Evolutionary conservation across 2,797 vertebrate genomes (phyloP), one percentile per base, ranked within the genome.

Genomic region (Poecilia velifera): DNA sequence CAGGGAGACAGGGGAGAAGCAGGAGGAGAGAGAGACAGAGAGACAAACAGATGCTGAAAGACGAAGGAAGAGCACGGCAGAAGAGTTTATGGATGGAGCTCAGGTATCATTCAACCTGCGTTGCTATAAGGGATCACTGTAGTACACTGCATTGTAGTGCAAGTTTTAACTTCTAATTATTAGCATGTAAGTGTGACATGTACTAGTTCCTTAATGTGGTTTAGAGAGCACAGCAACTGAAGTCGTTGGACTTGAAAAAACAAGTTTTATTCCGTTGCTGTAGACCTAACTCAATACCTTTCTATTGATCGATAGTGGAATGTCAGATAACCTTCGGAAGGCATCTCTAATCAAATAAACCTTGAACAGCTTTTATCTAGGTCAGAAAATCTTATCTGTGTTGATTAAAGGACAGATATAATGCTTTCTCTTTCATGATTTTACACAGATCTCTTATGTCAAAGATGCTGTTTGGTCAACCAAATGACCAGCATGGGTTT

Each of bases 61-160:
- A 82, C 22, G 51, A 68, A 71, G 62, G 74, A 46, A 62, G 73
- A 72, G 41, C 57, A 70, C 43, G 43, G 47, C 31, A 82, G 66
- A 74, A 81, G 49, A 36, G 49, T 75, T 75, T 49, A 43, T 86
- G 64, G 83, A 83, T 68, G 64, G 16, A 22, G 34, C 73, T 82
- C 77, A 80, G 81, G 57, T 84, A 85, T 82, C 88, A 79, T 79
- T 88, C 75, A 86, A 6, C 51, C 73, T 49, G 46, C 66, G 46
- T 76, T 73, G 3, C 55, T 73, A 12, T 45, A 74, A 68, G 36
- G n/a, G n/a, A 72, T 43, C 39, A 25, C 36, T 68, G 8, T 12
- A 5, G 18, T 20, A 51, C 20, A 2, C 31, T 12, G 46, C 31
- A 22, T 31, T 73, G 46, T 49, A 49, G 16, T 49, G 28, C 5